Evolutionary conservation across 1,140 invertebrate genomes (phyloP).

Genomic region (honey bee (Apis mellifera)): DNA sequence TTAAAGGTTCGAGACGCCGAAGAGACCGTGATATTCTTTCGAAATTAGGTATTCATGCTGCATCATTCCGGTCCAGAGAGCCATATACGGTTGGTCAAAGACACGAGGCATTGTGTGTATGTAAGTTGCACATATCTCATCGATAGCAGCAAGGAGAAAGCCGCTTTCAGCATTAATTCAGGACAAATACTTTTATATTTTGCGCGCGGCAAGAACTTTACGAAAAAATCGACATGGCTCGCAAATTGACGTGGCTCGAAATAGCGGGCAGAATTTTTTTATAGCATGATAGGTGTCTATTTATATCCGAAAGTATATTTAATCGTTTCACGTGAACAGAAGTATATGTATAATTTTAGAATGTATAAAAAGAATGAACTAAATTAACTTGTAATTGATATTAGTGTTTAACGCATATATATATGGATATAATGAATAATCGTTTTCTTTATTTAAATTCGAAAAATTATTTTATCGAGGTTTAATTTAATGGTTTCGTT

Average conservation of each 20-base stretch:
- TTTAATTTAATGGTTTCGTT: not conserved
- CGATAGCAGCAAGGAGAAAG: conserved; percentile 41
- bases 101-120: conserved; percentile 17
- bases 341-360: not conserved
- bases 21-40: conserved; percentile 24
- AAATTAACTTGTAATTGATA: not conserved
- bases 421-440: not conserved
- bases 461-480: too few species aligned
- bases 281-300: not conserved
- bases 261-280: conserved; percentile 11
- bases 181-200: conserved; percentile 22
- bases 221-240: conserved; percentile 2
- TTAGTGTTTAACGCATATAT: not conserved
- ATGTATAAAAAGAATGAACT: not conserved
- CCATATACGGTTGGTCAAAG: conserved; percentile 43
- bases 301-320: not conserved
- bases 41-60: conserved; percentile 46
- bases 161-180: conserved; percentile 42
- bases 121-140: not conserved
- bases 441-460: not conserved
- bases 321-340: not conserved
- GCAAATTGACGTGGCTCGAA: conserved; percentile 1
- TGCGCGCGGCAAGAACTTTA: not conserved
- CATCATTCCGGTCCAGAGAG: conserved; percentile 32
- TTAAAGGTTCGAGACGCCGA: not conserved